Conservation (phyloP, 2,113 vertebrate genomes). For the Ailuropoda melanoleuca region DNA sequence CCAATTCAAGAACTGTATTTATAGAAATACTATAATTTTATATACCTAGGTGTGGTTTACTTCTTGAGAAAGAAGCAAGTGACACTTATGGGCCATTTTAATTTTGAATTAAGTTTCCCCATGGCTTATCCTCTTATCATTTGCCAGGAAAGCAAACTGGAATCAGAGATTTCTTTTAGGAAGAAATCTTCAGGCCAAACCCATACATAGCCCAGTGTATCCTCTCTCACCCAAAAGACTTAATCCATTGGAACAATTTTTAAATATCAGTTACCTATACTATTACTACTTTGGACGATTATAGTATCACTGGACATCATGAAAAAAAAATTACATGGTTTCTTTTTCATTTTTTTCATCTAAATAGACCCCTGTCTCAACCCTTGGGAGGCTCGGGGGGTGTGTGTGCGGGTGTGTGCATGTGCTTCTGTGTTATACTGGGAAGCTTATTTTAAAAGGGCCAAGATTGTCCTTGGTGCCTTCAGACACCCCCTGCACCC, state of each 20-base stretch:
- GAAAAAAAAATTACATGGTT: not conserved
- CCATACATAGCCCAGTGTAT: not conserved
- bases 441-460: not conserved
- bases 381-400: not conserved
- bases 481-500: not conserved
- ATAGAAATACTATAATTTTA: not conserved
- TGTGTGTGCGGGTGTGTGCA: not conserved
- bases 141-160: not conserved
- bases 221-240: not conserved
- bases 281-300: not conserved
- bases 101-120: slow-evolving; percentile 6
- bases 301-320: not conserved
- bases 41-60: not conserved
- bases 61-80: slow-evolving; percentile 21
- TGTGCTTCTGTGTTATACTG: not conserved
- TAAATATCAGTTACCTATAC: not conserved
- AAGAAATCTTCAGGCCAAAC: not conserved
- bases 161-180: not conserved
- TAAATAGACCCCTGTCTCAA: not conserved
- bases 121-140: not conserved
- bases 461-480: not conserved
- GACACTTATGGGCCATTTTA: not conserved
- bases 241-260: not conserved
- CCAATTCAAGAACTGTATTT: not conserved
- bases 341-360: not conserved